Conservation (phyloP, 2,888 invertebrate species). For the Panopea generosa region DNA sequence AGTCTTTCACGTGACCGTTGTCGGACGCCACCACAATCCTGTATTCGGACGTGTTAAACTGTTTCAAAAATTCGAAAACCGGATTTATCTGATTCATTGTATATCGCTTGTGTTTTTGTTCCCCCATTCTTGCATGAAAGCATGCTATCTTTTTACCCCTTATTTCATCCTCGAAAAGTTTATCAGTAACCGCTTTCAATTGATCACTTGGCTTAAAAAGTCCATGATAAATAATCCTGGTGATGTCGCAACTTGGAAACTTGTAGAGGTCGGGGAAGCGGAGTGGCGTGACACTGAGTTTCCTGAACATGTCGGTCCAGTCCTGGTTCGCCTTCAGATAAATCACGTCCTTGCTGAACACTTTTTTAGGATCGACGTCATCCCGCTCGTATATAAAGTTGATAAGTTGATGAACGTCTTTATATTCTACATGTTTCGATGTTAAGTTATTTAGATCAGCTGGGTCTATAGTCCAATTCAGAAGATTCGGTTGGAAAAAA, state of each 20-base stretch:
- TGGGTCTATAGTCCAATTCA: constrained; percentile 30
- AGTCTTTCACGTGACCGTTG: constrained; percentile 17
- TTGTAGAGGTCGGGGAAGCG: constrained; percentile 29
- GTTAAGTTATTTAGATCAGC: constrained; percentile 1
- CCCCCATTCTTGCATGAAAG: constrained; percentile 37
- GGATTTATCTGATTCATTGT: constrained; percentile 5
- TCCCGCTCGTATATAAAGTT: constrained; percentile 6
- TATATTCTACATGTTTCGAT: constrained; percentile 14
- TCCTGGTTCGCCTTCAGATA: constrained; percentile 33
- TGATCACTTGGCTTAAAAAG: constrained; percentile 21
- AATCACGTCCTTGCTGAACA: constrained; percentile 10
- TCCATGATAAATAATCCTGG: constrained; percentile 20
- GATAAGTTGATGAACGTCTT: constrained; percentile 2
- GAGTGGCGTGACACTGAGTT: constrained; percentile 15
- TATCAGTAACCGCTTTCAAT: constrained; percentile 1
- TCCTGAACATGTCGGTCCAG: constrained; percentile 24
- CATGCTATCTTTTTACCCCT: constrained; percentile 30
- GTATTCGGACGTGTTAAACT: constrained; percentile 14
- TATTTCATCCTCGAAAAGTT: constrained; percentile 16
- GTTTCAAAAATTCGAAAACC: constrained; percentile 14
- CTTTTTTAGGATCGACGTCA: constrained; percentile 19
- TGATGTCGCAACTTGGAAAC: constrained; percentile 16
- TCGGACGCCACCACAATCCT: constrained; percentile 33
- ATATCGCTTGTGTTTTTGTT: constrained; percentile 17
- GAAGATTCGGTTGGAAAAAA: constrained; percentile 27